phyloP scores from a whole-genome alignment of 2,797 vertebrate genomes.

The Chaenodraco wilsoni region DNA sequence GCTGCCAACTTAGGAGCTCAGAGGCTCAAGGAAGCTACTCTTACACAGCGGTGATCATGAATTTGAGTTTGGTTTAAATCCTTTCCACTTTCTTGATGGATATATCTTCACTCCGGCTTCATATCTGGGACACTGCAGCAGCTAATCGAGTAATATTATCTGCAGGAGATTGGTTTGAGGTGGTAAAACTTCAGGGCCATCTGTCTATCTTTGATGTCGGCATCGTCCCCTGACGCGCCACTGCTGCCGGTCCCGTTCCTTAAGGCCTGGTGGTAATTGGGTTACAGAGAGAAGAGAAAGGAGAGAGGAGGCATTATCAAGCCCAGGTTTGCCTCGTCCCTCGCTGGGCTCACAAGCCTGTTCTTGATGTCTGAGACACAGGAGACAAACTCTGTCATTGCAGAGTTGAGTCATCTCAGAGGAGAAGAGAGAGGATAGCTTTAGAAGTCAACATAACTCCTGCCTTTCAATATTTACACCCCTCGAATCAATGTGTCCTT shows the following conservation, averaged over 20 bases:
- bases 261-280: constrained; percentile 67
- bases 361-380: constrained; percentile 62
- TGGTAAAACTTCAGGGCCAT: constrained; percentile 68
- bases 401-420: constrained; percentile 17
- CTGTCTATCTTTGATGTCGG: constrained; percentile 69
- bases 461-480: constrained; percentile 27
- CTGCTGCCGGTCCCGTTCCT: constrained; percentile 59
- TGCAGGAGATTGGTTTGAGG: constrained; percentile 62
- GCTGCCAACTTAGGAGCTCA: constrained; percentile 38
- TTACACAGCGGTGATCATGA: constrained; percentile 13
- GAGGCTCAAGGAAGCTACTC: constrained; percentile 27
- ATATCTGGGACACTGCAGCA: constrained; percentile 50
- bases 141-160: constrained; percentile 51
- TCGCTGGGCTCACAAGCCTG: constrained; percentile 61
- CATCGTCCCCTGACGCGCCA: constrained; percentile 51
- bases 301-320: constrained; percentile 31
- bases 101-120: constrained; percentile 47
- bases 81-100: constrained; percentile 41
- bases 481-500: constrained; percentile 5
- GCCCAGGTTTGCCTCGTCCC: constrained; percentile 50
- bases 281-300: constrained; percentile 51
- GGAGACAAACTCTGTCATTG: constrained; percentile 45
- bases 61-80: constrained; percentile 24
- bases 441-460: constrained; percentile 12
- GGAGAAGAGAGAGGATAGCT: background rate